Evolutionary conservation across 2,888 invertebrate genomes (phyloP), one percentile per base, ranked within the genome.

Genomic region (Drosophila austrosaltans): DNA sequence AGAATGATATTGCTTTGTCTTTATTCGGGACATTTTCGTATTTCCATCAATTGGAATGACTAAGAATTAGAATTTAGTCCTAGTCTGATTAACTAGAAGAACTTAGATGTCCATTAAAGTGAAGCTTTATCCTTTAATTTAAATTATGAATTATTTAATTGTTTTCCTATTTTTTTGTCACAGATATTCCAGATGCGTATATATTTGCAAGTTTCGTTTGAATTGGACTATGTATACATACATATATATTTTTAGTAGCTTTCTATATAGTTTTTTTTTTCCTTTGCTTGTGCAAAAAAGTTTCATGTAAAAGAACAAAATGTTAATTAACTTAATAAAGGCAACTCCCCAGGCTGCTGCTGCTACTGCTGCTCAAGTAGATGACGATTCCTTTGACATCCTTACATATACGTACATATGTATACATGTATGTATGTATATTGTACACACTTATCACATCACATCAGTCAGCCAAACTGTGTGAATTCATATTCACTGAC

Each of bases 391-490:
- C 56, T 57, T 63, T 44, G 7, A 20, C 39, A n/a, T 40, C 56
- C 40, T 54, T 20, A 20, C 39, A 72, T 48, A 48, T 40, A 40
- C 16, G 20, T 20, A 44, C 20, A 20, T 20, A 44, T 2, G 8
- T 20, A 44, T 2, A 20, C 20, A 39, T 20, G n/a, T 48, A 22
- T 20, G n/a, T 48, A 22, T 25, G 10, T 12, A 48, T 25, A 22
- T 22, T 71, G 48, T 58, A 58, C 66, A 48, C 64, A 72, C 73
- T 70, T 72, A 70, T 63, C 53, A 64, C 53, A 22, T 39, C 64
- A 72, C 73, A 72, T 72, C 73, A 64, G 72, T 72, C 72, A 58
- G 63, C 60, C 48, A 59, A 72, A 72, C 62, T 75, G 75, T 44
- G 36, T 44, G 42, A 60, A 53, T 61, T 75, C 62, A 69, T 69